A percentile compares a stretch with the other conserved stretches of the same genome.
These are phyloP conservation scores for Celastrina argiolus DNA, from an alignment of 2,888 invertebrate species.

Conservation along the genomic window DNA sequence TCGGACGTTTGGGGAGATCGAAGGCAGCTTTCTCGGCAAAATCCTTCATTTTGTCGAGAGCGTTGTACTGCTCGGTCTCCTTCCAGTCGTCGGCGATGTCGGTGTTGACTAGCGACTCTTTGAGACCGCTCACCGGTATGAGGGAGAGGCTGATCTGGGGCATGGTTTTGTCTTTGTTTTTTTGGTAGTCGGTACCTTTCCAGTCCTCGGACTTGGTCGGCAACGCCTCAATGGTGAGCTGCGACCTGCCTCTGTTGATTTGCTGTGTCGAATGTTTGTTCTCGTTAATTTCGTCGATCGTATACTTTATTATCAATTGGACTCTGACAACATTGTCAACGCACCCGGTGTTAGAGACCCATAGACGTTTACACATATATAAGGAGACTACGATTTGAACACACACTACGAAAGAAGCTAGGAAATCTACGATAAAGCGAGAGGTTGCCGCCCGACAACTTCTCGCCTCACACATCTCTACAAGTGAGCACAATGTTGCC, in stretches of 20 bases:
- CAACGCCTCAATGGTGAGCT: slow-evolving; percentile 69
- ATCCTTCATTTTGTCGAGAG: slow-evolving; percentile 72
- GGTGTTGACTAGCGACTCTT: slow-evolving; percentile 60
- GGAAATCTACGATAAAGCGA: slow-evolving; percentile 65
- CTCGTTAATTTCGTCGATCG: slow-evolving; percentile 45
- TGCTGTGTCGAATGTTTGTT: slow-evolving; percentile 64
- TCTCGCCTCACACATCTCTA: slow-evolving; percentile 38
- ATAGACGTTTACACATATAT: slow-evolving; percentile 40
- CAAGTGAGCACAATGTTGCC: slow-evolving; percentile 77
- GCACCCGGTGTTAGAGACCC: slow-evolving; percentile 28
- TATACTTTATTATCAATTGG: slow-evolving; percentile 71
- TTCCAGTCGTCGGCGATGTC: slow-evolving; percentile 59
- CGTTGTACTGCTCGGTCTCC: slow-evolving; percentile 65
- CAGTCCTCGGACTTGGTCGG: slow-evolving; percentile 53
- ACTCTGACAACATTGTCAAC: slow-evolving; percentile 65
- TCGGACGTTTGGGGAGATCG: slow-evolving; percentile 59
- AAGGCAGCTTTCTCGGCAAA: slow-evolving; percentile 73
- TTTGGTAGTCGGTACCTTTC: slow-evolving; percentile 40
- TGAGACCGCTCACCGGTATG: slow-evolving; percentile 63
- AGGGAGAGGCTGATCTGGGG: slow-evolving; percentile 70
- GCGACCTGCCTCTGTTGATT: slow-evolving; percentile 73
- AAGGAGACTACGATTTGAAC: slow-evolving; percentile 54
- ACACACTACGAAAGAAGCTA: slow-evolving; percentile 67
- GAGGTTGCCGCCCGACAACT: slow-evolving; percentile 48
- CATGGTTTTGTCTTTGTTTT: slow-evolving; percentile 56